phyloP scores from a whole-genome alignment of 1,140 invertebrate genomes.

The Danaus melanippus region DNA sequence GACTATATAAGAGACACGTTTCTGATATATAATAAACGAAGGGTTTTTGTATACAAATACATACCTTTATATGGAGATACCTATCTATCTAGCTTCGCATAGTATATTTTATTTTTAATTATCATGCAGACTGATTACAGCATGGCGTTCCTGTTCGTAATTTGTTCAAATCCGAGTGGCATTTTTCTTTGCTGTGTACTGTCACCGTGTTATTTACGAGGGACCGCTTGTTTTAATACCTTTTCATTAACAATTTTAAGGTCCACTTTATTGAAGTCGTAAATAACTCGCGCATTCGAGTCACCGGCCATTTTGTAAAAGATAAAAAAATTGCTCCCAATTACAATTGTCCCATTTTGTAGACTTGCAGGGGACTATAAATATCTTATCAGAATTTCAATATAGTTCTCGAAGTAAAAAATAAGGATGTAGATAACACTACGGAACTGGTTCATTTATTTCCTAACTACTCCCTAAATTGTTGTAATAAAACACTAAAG shows the following conservation, averaged over 20 bases:
- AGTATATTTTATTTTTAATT: slow-evolving; percentile 10
- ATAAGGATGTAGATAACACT: too few relatives aligned
- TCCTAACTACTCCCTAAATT: too few relatives aligned
- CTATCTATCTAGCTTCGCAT: too few relatives aligned
- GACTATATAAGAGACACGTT: too few relatives aligned
- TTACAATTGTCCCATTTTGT: slow-evolving; percentile 2
- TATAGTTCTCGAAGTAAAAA: too few relatives aligned
- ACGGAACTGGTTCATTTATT: too few relatives aligned
- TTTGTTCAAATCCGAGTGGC: slow-evolving; percentile 58
- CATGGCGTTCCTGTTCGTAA: slow-evolving; percentile 30
- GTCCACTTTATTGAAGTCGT: slow-evolving; percentile 67
- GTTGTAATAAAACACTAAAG: too few relatives aligned
- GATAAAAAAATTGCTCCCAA: slow-evolving; percentile 20
- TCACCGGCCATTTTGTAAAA: slow-evolving; percentile 53
- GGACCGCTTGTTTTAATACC: slow-evolving; percentile 65
- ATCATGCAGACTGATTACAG: slow-evolving; percentile 18
- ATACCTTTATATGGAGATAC: too few relatives aligned
- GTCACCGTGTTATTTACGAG: slow-evolving; percentile 66
- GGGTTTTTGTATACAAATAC: too few relatives aligned
- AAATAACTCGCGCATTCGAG: slow-evolving; percentile 60
- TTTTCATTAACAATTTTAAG: slow-evolving; percentile 72
- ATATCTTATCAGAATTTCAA: too few relatives aligned
- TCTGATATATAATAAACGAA: too few relatives aligned
- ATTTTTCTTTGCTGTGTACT: slow-evolving; percentile 59
- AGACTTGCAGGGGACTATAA: too few relatives aligned